Evolutionary conservation across 2,888 invertebrate genomes (phyloP).

Genomic region (Hoplodrina blanda): DNA sequence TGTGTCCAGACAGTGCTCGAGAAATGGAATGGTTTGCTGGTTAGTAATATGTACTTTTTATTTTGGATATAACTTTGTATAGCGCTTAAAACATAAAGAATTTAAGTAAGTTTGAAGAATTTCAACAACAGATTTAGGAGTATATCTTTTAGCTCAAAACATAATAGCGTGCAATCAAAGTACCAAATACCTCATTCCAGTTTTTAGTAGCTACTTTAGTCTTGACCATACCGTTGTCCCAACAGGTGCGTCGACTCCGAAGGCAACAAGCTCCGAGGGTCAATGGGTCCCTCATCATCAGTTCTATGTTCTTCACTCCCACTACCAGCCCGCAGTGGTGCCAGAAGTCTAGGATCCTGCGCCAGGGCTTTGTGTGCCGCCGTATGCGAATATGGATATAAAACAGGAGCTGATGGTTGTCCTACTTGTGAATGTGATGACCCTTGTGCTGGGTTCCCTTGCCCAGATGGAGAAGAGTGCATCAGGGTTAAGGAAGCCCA

Average conservation of each 20-base stretch:
- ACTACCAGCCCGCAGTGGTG: constrained; percentile 81
- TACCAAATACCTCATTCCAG: too few species aligned
- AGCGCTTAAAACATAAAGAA: too few species aligned
- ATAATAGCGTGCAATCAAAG: too few species aligned
- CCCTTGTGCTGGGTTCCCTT: constrained; percentile 95
- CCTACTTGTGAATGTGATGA: constrained; percentile 96
- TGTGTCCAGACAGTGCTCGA: constrained; percentile 94
- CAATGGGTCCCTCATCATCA: constrained; percentile 94
- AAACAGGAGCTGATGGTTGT: constrained; percentile 92
- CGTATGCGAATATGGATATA: constrained; percentile 96
- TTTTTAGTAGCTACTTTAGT: neutral
- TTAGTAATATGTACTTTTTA: constrained; percentile 64
- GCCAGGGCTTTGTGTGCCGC: constrained; percentile 94
- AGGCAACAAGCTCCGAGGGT: constrained; percentile 94
- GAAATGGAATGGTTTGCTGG: constrained; percentile 97
- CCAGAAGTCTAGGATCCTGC: constrained; percentile 91
- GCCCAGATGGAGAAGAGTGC: constrained; percentile 93
- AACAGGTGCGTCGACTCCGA: constrained; percentile 93
- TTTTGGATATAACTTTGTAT: too few species aligned
- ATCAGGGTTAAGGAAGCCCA: constrained; percentile 93
- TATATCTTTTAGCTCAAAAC: too few species aligned
- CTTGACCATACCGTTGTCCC: neutral
- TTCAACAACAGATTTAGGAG: too few species aligned
- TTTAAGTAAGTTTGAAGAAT: too few species aligned
- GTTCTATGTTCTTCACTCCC: constrained; percentile 91